These are phyloP conservation scores for Gobionotothen gibberifrons DNA, from an alignment of 2,797 vertebrate genomes.

Conservation along the genomic window DNA sequence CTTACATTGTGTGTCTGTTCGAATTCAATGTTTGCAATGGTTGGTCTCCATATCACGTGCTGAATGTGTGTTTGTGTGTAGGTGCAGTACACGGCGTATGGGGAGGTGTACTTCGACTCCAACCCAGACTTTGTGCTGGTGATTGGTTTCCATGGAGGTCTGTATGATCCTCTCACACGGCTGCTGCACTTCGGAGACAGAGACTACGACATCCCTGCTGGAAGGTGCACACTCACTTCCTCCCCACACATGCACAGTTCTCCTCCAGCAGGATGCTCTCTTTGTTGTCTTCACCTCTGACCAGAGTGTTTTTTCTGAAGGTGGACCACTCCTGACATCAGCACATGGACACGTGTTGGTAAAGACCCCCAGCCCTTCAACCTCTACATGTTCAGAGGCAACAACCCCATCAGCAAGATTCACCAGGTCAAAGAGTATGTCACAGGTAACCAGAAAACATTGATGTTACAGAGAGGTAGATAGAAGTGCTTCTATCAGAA, in stretches of 20 bases:
- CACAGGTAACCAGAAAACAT: constrained; percentile 88
- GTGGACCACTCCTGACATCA: constrained; percentile 98
- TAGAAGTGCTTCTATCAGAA: not conserved
- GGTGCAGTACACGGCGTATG: constrained; percentile 97
- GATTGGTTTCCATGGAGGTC: constrained; percentile 96
- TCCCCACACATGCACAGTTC: not conserved
- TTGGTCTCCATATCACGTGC: not conserved
- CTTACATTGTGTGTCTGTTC: not conserved
- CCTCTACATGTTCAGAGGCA: constrained; percentile 98
- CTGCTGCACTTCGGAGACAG: constrained; percentile 96
- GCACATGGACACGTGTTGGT: constrained; percentile 95
- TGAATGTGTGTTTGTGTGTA: constrained; percentile 59
- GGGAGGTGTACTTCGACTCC: constrained; percentile 98
- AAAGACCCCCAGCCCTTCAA: constrained; percentile 97
- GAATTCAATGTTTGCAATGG: not conserved
- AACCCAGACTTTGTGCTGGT: constrained; percentile 97
- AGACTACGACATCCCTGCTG: constrained; percentile 97
- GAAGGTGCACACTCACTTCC: constrained; percentile 68
- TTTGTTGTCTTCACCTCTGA: constrained; percentile 22
- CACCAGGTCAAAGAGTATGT: constrained; percentile 98
- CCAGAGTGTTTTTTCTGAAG: constrained; percentile 64
- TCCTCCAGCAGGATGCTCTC: not conserved
- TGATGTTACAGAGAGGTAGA: not conserved
- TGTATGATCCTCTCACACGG: constrained; percentile 95
- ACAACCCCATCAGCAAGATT: constrained; percentile 98